Percentiles rank a stretch among this genome's conserved stretches.
phyloP scores from a whole-genome alignment of 2,888 invertebrate genomes.

The Entomobrya proxima region DNA sequence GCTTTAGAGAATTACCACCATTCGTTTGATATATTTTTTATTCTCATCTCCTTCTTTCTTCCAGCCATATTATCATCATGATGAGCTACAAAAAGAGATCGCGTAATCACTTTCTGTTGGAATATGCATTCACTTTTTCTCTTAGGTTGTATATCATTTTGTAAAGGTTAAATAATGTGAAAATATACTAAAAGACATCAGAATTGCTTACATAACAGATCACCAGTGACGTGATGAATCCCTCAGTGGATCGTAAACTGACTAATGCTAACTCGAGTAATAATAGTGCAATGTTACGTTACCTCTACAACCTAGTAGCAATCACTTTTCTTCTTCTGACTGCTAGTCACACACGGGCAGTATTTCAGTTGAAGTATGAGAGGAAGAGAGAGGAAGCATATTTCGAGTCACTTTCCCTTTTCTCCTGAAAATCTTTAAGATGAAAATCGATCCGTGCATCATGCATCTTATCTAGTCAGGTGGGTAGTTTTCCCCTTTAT shows the following conservation, averaged over 20 bases:
- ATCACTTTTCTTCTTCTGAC: background rate
- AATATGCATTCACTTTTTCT: background rate
- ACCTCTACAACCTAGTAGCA: background rate
- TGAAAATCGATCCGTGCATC: constrained; percentile 32
- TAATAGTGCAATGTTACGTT: background rate
- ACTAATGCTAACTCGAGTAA: background rate
- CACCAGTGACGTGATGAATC: constrained; percentile 3
- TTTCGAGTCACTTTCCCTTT: background rate
- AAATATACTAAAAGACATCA: background rate
- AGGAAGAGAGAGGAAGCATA: background rate
- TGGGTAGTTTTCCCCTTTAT: background rate
- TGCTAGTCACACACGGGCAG: background rate
- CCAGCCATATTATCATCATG: background rate
- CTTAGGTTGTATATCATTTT: background rate
- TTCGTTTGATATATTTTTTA: background rate
- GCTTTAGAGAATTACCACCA: background rate
- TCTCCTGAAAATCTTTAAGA: constrained; percentile 25
- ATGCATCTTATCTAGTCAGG: constrained; percentile 15
- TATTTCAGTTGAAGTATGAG: background rate
- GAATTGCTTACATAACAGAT: background rate
- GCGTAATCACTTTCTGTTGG: background rate
- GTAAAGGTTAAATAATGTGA: background rate
- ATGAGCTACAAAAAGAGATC: background rate
- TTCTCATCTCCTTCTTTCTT: background rate
- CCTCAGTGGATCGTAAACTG: background rate